Base-by-base conservation (phyloP, 92 coral and sea anemone genomes). In the Parazoanthus darwini region DNA sequence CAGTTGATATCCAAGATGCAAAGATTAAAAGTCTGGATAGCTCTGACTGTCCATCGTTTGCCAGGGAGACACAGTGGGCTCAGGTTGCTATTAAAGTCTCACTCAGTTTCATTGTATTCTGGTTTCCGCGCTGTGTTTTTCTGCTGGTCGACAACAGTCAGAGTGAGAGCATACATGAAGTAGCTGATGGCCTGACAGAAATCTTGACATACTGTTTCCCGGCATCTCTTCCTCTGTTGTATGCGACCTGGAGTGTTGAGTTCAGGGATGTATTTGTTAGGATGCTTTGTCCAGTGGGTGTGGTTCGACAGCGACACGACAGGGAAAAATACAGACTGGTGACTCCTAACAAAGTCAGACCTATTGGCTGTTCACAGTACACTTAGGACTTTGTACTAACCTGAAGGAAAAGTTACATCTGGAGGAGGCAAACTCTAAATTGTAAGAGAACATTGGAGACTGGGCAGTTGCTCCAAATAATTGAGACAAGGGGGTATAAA, bases 91-190 rank as follows among this genome's bases (percentile, higher is more conserved):
- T 95, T 44, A 88, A 93, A 10, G 87, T 95, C n/a, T 92, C 93
- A 10, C 81, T 95, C 70, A 93, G 96, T 79, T 95, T 95, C 54
- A 94, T 94, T 4, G 67, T 95, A 43, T 95, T 95, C 78, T 95
- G 98, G 98, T 90, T 95, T 51, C 98, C 98, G 7, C 88, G 98
- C 44, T 95, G 98, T 68, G 88, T 95, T 39, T 95, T 95, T 79
- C 93, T 95, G 35, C 91, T 95, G 48, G 88, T 95, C 25, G 98
- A 93, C 77, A 95, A 95, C 84, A 95, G 96, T 81, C 92, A 92
- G 63, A 89, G 92, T 10, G 85, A 88, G 85, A 92, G 93, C 65
- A 89, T 94, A 13, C 96, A 95, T 83, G 96, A 95, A 70, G 90
- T 91, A 26, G 98, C 95, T 3, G 98, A 95, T 84, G 98, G 98